Conservation (phyloP, 2,797 vertebrate genomes). For the Natrix natrix region DNA sequence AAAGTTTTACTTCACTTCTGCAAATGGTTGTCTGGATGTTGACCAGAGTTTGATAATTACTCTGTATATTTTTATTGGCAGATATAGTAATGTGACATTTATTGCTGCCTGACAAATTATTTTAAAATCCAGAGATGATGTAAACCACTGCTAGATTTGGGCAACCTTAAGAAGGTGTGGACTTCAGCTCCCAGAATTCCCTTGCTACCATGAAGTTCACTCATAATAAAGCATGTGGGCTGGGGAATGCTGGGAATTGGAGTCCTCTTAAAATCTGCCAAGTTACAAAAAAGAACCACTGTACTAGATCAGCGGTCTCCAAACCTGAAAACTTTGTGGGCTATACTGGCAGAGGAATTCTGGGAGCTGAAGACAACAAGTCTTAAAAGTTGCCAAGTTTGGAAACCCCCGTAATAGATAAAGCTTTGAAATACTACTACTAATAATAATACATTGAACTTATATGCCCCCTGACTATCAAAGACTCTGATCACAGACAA, state of each 20-base stretch:
- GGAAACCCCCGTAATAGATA: neutral
- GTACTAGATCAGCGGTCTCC: neutral
- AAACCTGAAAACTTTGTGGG: neutral
- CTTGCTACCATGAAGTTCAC: neutral
- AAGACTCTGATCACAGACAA: conserved; percentile 36
- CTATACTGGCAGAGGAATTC: neutral
- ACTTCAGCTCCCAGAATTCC: neutral
- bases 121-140: neutral
- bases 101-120: neutral
- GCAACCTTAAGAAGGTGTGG: neutral
- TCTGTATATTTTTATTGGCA: neutral
- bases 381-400: neutral
- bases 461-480: conserved; percentile 10
- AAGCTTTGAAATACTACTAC: neutral
- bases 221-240: neutral
- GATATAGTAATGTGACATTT: neutral
- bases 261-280: neutral
- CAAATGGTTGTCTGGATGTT: neutral
- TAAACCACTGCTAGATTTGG: neutral
- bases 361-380: neutral
- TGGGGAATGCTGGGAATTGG: neutral
- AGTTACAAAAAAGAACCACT: neutral
- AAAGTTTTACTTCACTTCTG: neutral
- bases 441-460: neutral
- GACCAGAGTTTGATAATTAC: neutral